These are phyloP conservation scores for Crenichthys baileyi DNA, from an alignment of 2,797 vertebrate species.

Conservation along the genomic window DNA sequence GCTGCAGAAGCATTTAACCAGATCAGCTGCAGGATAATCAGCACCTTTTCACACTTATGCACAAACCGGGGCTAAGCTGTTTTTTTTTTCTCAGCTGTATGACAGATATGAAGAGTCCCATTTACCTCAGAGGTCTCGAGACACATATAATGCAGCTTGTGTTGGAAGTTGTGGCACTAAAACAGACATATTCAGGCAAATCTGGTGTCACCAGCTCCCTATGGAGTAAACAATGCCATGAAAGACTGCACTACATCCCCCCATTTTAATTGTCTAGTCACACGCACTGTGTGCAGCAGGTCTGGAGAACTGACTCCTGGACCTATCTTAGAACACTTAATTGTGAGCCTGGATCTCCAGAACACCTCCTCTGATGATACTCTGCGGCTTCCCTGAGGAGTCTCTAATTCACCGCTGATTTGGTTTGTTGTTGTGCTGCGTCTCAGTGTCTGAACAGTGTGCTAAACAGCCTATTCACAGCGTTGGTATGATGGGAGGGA, in stretches of 20 bases:
- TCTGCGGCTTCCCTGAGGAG: slow-evolving; percentile 60
- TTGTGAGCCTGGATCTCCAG: slow-evolving; percentile 57
- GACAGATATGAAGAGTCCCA: slow-evolving; percentile 54
- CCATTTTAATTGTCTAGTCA: slow-evolving; percentile 36
- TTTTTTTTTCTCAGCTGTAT: slow-evolving; percentile 21
- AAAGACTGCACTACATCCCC: slow-evolving; percentile 30
- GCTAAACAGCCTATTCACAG: slow-evolving; percentile 71
- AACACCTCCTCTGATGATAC: slow-evolving; percentile 60
- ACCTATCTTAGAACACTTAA: slow-evolving; percentile 50
- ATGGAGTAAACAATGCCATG: slow-evolving; percentile 58
- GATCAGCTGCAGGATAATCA: slow-evolving; percentile 60
- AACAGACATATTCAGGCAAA: slow-evolving; percentile 72
- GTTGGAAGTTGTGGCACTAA: slow-evolving; percentile 47
- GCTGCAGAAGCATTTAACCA: slow-evolving; percentile 52
- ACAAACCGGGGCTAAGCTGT: neutral
- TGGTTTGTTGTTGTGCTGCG: slow-evolving; percentile 68
- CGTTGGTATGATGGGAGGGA: slow-evolving; percentile 41
- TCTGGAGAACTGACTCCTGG: slow-evolving; percentile 46
- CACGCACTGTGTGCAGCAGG: slow-evolving; percentile 16
- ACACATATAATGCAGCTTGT: slow-evolving; percentile 61
- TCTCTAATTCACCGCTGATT: slow-evolving; percentile 73
- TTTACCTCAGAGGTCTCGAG: slow-evolving; percentile 50
- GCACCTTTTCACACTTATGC: slow-evolving; percentile 50
- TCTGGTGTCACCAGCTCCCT: slow-evolving; percentile 64
- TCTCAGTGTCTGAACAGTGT: slow-evolving; percentile 66